Evolutionary conservation across 2,888 invertebrate genomes (phyloP), one percentile per base, ranked within the genome.

Genomic region (Thyatira batis): DNA sequence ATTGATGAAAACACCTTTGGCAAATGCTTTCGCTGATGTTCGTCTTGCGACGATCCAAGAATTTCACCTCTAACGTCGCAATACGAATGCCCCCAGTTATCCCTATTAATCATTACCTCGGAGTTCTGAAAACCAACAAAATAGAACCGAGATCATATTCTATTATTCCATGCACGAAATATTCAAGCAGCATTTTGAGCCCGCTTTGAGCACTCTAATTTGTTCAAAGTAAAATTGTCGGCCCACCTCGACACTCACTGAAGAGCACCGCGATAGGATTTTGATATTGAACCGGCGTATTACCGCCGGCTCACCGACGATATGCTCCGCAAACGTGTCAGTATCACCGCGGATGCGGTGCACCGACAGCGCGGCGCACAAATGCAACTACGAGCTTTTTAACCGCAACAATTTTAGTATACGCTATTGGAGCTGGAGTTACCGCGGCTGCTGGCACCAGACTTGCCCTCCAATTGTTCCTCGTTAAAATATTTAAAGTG

Each of bases 341-440:
- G 73, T 71, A 64, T 70, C 69, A 84, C 80, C 82, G 80, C 84
- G 76, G 80, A 69, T 65, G 79, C 84, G 85, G 82, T 82, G 86
- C 82, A 87, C 87, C 87, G 80, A 82, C 87, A 84, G 87, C 85
- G 85, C 80, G 82, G 79, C 80, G 83, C 86, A 80, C 80, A 80
- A 80, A 87, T 92, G 86, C 89, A 89, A 93, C 92, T 92, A 93
- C 92, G 93, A 92, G 91, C 93, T 92, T 93, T 93, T 93, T 93
- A 93, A 93, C 92, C 92, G 93, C 94, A 94, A 93, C 94, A 95
- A 94, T 92, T 93, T 94, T 93, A 94, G 93, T 94, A 94, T 94
- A 93, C 93, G 92, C 93, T 93, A 89, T 92, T 92, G 92, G 93
- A 94, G 94, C 94, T 94, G 94, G 94, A 94, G 93, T 94, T 94